Base-by-base conservation (phyloP, 2,113 vertebrate species). In the Istiophorus platypterus region DNA sequence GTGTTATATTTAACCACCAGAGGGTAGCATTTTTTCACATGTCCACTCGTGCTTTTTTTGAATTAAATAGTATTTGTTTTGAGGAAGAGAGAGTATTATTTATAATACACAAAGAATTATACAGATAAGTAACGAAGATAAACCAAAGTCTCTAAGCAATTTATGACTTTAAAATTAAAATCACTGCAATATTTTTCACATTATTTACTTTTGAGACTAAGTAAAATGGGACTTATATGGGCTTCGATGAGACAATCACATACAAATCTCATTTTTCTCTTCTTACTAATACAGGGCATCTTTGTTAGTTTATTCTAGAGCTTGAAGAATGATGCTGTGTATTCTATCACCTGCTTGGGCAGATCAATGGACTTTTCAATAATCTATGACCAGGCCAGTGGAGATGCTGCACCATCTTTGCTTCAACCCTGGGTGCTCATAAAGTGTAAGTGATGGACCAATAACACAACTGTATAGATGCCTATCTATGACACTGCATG, bases 381-480 rank as follows among this genome's bases (percentile, higher is more conserved):
- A 92, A 90, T 90, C 84, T 80, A 82, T 83, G 78, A 82, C 15
- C 52, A 5, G 65, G 29, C 82, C 82, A 67, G 69, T 75, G 24
- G 51, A 67, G 76, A 37, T 76, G 31, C 68, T 69, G 8, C 70
- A 42, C 54, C 42, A 7, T 52, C 17, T 49, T 59, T 72, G 74
- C 66, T 39, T 62, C 73, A 61, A 84, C 80, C 83, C 22, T 26
- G 63, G 78, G 34, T 34, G 78, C 91, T 93, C 92, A 89, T 92
- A 92, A 93, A 92, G 81, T 89, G 73, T 83, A 93, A 91, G 76
- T 89, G 85, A 94, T 92, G 88, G 91, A 67, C 90, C 90, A 90
- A 85, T 92, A 93, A 84, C 65, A 1, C 79, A 26, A 59, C 76
- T 7, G 14, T 81, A 65, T 77, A 73, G 84, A 51, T 70, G 72